Conservation (phyloP, 2,113 vertebrate genomes). For the Dipodomys ordii region DNA sequence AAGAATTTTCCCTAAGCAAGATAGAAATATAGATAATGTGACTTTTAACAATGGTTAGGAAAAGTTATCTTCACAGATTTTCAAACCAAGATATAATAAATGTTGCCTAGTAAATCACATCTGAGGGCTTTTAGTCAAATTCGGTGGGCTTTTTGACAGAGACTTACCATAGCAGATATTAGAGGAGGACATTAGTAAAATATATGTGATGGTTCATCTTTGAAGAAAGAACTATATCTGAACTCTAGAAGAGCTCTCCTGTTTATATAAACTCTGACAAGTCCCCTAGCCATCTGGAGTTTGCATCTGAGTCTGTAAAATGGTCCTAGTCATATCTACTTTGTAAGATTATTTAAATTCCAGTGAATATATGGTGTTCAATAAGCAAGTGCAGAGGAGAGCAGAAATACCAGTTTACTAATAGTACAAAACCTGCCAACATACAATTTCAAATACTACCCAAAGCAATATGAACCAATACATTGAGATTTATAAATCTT, state of each 20-base stretch:
- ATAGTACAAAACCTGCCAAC: not conserved
- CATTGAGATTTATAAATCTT: not conserved
- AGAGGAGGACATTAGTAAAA: not conserved
- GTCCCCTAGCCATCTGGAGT: not conserved
- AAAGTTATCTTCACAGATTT: not conserved
- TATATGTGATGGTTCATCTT: not conserved
- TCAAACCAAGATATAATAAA: not conserved
- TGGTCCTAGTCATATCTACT: not conserved
- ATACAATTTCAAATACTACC: not conserved
- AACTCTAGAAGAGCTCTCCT: not conserved
- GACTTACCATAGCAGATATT: not conserved
- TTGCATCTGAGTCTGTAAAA: constrained; percentile 3
- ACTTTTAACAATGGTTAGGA: not conserved
- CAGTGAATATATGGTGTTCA: not conserved
- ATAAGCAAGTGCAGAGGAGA: not conserved
- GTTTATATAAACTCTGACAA: not conserved
- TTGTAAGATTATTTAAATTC: constrained; percentile 11
- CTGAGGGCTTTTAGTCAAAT: not conserved
- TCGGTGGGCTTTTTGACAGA: not conserved
- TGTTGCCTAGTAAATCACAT: not conserved
- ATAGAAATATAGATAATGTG: no score
- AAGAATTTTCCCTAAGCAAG: no score
- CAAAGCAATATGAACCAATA: not conserved
- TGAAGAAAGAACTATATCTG: constrained; percentile 29
- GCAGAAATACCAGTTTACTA: not conserved